Evolutionary conservation across 2,888 invertebrate species (phyloP), one percentile per base, ranked within the genome.

Genomic region (Byasa hedistus): DNA sequence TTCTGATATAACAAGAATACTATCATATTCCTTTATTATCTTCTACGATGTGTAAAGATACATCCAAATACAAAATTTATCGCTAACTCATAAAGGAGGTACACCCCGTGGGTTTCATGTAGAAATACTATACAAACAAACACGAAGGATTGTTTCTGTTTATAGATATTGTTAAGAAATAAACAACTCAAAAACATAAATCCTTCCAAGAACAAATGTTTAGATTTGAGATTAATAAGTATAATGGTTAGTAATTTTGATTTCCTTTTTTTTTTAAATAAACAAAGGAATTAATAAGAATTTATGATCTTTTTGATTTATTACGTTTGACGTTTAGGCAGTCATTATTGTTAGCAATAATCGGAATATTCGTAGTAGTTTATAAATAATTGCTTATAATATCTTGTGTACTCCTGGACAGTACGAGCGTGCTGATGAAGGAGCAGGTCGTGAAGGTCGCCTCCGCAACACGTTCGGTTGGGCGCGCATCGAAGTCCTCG

Each of bases 401-500:
- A 54, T 23, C 15, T 10, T 21, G 12, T 54, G 10, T n/a, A 17
- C 24, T 60, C 21, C 15, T 61, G 32, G 0, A 22, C 75, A 91
- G 91, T 91, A 87, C 58, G 89, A 91, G 66, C 83, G 91, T 57
- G 89, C 91, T 0, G 91, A 91, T 69, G 91, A 91, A 80, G 77
- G 93, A 80, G 74, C 93, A 84, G 91, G 89, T 0, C 80, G 85
- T 5, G 96, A 95, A 73, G 92, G 97, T 72, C 94, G 95, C 67
- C 91, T 97, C 67, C 95, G 95, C 69, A 98, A 97, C 83, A 98
- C 98, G 0, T 98, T 98, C 77, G 98, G 98, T 12, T 98, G 98
- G 98, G 96, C 97, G 3, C 94, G 98, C 70, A 96, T 97, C 62
- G 97, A 98, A 77, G 95, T 98, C n/a, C 92, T 97, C 10, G 95